phyloP scores from a whole-genome alignment of 2,797 vertebrate species.

The Petrocephalus sullivani region DNA sequence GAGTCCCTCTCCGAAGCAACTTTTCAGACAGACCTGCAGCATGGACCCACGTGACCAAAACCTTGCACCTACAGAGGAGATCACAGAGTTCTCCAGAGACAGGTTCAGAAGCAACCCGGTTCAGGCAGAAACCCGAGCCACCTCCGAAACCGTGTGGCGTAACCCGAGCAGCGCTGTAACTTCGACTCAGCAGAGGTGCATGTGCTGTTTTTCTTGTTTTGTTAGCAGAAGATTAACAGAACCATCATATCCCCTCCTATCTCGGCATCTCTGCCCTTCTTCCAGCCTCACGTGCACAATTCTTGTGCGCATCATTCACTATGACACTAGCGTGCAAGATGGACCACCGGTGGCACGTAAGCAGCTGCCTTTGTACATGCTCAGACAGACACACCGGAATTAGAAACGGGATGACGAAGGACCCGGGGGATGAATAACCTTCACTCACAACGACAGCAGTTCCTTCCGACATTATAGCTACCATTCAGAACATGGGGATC shows the following conservation, averaged over 20 bases:
- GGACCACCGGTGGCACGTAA: background rate
- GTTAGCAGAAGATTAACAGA: conserved; percentile 1
- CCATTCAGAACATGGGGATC: background rate
- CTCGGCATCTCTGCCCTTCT: background rate
- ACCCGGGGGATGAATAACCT: background rate
- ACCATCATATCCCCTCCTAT: background rate
- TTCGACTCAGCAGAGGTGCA: background rate
- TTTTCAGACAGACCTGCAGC: background rate
- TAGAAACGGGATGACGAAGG: background rate
- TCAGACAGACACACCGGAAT: background rate
- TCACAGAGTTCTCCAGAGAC: background rate
- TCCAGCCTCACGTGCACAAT: background rate
- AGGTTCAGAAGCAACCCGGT: background rate
- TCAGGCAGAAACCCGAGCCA: background rate
- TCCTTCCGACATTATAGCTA: background rate
- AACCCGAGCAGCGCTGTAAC: background rate
- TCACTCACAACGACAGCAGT: background rate
- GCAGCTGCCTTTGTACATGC: background rate
- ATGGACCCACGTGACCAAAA: background rate
- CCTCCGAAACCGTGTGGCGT: background rate
- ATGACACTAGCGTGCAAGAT: background rate
- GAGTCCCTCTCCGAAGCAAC: background rate
- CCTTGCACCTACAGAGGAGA: background rate
- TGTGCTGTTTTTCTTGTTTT: background rate
- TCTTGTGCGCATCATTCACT: background rate